Conservation (phyloP, 2,113 vertebrate genomes). For the Melospiza georgiana region DNA sequence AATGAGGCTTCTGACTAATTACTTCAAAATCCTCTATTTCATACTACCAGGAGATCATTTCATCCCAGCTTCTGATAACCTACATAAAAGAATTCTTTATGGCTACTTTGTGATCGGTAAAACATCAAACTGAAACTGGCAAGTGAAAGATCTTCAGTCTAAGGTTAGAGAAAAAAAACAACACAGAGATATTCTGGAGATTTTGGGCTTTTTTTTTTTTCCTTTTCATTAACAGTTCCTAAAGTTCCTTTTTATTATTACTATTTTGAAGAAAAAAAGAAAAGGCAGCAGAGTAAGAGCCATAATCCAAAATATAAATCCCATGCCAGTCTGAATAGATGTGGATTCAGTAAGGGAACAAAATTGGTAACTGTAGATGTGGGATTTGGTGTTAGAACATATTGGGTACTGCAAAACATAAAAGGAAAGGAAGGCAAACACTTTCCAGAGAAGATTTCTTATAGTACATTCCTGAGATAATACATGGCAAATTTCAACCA, state of each 20-base stretch:
- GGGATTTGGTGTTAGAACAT: not conserved
- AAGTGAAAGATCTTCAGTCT: not conserved
- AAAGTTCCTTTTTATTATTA: not conserved
- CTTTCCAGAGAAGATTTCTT: not conserved
- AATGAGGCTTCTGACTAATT: not conserved
- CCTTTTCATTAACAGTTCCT: not conserved
- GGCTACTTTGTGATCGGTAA: not conserved
- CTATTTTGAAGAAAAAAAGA: not conserved
- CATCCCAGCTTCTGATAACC: not conserved
- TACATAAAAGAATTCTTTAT: not conserved
- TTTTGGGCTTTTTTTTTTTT: not conserved
- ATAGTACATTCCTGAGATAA: not conserved
- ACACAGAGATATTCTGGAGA: not conserved
- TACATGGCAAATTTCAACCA: not conserved
- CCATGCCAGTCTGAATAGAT: not conserved
- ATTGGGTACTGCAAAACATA: not conserved
- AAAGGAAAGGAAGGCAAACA: not conserved
- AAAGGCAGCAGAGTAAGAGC: not conserved
- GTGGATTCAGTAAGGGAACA: not conserved
- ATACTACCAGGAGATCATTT: not conserved
- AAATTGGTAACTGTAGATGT: not conserved
- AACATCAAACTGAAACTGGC: not conserved
- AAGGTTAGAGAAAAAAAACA: not conserved
- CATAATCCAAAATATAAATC: not conserved
- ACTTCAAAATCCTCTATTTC: not conserved